Conservation (phyloP, 2,888 invertebrate species). For the Ophion obscuratus region DNA sequence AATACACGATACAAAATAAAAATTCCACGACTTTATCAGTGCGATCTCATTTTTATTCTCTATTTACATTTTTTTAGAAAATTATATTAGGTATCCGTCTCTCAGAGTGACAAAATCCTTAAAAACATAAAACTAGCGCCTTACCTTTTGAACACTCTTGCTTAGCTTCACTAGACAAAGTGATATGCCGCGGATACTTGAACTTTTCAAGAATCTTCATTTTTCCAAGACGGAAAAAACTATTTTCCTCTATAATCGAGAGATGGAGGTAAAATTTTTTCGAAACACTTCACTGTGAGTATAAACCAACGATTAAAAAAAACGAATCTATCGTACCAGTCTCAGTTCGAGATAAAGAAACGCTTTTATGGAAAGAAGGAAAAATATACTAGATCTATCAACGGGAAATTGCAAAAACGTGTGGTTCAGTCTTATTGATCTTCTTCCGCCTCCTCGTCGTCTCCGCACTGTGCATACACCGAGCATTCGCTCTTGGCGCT, state of each 20-base stretch:
- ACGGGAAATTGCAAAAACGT: not conserved
- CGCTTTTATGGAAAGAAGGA: not conserved
- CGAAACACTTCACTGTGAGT: too few species aligned
- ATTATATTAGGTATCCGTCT: not conserved
- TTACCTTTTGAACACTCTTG: not conserved
- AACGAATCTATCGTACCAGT: too few species aligned
- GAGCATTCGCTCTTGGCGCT: constrained; percentile 53
- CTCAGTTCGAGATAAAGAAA: not conserved
- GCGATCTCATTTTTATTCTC: constrained; percentile 62
- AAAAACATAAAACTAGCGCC: too few species aligned
- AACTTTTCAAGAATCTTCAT: too few species aligned
- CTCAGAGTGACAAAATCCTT: not conserved
- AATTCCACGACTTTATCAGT: constrained; percentile 78
- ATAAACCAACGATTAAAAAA: not conserved
- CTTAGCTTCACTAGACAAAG: too few species aligned
- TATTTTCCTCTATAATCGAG: too few species aligned
- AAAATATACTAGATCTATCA: not conserved
- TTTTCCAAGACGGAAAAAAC: too few species aligned
- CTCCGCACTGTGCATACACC: constrained; percentile 51
- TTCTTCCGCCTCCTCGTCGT: constrained; percentile 39
- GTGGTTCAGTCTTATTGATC: constrained; percentile 39
- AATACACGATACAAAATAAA: constrained; percentile 74
- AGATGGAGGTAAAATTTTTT: too few species aligned
- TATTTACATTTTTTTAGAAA: constrained; percentile 3
- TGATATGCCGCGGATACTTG: too few species aligned